Conservation (phyloP, 2,888 invertebrate genomes). For the Eupithecia tripunctaria region DNA sequence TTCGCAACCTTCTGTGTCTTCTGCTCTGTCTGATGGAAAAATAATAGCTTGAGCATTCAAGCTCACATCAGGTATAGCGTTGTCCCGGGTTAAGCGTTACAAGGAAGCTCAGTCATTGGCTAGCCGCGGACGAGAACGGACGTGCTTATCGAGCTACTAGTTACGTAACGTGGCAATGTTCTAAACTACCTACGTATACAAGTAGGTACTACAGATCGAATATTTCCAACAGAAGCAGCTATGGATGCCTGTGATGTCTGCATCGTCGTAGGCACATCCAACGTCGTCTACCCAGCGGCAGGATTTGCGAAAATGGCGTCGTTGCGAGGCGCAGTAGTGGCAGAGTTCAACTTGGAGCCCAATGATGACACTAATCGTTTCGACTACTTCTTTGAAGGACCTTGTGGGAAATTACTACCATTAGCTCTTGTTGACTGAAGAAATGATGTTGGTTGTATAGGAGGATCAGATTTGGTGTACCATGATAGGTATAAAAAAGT, state of each 20-base stretch:
- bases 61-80: no score
- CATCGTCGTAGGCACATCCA: conserved; percentile 93
- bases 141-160: no score
- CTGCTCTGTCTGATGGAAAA: no score
- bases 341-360: conserved; percentile 80
- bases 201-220: no score
- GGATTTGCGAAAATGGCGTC: conserved; percentile 93
- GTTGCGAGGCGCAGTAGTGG: conserved; percentile 84
- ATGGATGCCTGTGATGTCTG: conserved; percentile 90
- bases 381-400: conserved; percentile 78
- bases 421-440: conserved; percentile 61
- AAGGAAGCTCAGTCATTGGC: no score
- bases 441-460: not conserved
- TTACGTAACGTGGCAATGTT: no score
- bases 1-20: no score
- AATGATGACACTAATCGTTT: conserved; percentile 74
- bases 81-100: no score
- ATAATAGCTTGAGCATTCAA: no score
- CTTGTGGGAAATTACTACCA: conserved; percentile 74
- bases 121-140: no score
- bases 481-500: conserved; percentile 1
- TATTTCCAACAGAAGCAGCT: conserved; percentile 78
- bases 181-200: no score
- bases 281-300: conserved; percentile 94
- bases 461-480: not conserved